A percentile compares a stretch with the other conserved stretches of the same genome.
phyloP scores from a whole-genome alignment of 2,888 invertebrate species.

The Exephanes ischioxanthus region DNA sequence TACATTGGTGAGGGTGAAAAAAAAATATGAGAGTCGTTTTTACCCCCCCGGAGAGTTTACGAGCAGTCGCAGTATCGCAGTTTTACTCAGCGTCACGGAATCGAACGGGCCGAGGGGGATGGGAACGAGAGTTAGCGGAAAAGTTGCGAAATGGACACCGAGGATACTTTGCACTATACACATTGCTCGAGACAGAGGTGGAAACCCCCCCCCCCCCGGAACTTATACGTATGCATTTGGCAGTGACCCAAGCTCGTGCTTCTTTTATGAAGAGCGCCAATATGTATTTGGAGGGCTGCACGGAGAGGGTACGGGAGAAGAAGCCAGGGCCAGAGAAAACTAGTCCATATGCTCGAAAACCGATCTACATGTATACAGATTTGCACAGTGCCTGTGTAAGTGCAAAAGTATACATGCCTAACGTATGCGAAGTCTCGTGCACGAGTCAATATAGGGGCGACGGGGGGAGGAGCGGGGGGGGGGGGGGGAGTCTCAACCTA shows the following conservation, averaged over 20 bases:
- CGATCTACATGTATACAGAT: slow-evolving; percentile 21
- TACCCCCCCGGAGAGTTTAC: neutral
- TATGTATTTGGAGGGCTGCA: slow-evolving; percentile 67
- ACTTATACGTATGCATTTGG: slow-evolving; percentile 59
- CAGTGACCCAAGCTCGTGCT: slow-evolving; percentile 58
- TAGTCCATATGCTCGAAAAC: slow-evolving; percentile 62
- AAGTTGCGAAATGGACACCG: slow-evolving; percentile 29
- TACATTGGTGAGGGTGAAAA: neutral
- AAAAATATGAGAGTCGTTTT: neutral
- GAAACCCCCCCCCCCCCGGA: slow-evolving; percentile 30
- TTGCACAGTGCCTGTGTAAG: slow-evolving; percentile 6
- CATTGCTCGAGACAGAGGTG: slow-evolving; percentile 26
- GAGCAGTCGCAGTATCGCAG: neutral
- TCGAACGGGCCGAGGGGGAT: slow-evolving; percentile 24
- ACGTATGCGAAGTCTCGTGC: slow-evolving; percentile 37
- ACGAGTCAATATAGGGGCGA: slow-evolving; percentile 33
- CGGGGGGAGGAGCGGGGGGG: neutral
- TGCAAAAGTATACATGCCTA: slow-evolving; percentile 8
- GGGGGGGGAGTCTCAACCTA: slow-evolving; percentile 26
- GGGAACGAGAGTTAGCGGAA: slow-evolving; percentile 9
- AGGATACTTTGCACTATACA: slow-evolving; percentile 16
- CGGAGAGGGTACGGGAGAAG: slow-evolving; percentile 51
- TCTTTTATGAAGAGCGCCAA: slow-evolving; percentile 61
- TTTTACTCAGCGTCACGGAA: neutral
- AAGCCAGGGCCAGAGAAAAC: slow-evolving; percentile 56